phyloP scores from a whole-genome alignment of 2,888 invertebrate genomes.

The Tineola bisselliella region DNA sequence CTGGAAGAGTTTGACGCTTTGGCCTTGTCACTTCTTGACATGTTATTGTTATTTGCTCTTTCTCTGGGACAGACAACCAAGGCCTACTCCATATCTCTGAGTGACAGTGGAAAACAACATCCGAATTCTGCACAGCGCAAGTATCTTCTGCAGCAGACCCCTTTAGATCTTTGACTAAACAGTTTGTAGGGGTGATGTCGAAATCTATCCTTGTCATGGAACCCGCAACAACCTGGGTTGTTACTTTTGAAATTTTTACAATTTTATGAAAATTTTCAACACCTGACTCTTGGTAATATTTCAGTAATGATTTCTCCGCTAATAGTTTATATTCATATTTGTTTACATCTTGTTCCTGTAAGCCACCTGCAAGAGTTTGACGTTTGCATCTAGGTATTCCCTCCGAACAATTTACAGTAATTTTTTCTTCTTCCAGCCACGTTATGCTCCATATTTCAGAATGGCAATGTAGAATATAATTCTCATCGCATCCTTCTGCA shows the following conservation, averaged over 20 bases:
- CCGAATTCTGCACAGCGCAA: constrained; percentile 18
- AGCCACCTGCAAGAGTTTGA: neutral
- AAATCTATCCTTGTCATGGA: constrained; percentile 55
- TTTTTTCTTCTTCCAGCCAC: constrained; percentile 15
- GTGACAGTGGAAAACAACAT: constrained; percentile 27
- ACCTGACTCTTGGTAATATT: constrained; percentile 24
- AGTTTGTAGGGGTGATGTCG: constrained; percentile 16
- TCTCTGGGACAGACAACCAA: constrained; percentile 40
- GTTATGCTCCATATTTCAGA: constrained; percentile 8
- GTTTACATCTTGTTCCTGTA: constrained; percentile 9
- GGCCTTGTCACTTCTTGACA: neutral
- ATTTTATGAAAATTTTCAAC: constrained; percentile 20
- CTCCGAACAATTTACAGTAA: neutral
- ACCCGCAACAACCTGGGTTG: constrained; percentile 49
- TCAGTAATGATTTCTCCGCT: constrained; percentile 18
- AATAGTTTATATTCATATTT: constrained; percentile 18
- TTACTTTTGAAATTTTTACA: constrained; percentile 34
- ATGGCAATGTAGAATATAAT: neutral
- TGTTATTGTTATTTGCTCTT: neutral
- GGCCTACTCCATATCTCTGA: constrained; percentile 60
- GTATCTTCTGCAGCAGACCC: neutral
- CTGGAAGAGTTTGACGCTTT: neutral
- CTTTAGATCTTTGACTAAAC: constrained; percentile 1
- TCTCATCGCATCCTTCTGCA: neutral
- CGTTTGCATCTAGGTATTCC: neutral